Base-by-base conservation (phyloP, 2,797 vertebrate species). In the Sebastes oblongus region DNA sequence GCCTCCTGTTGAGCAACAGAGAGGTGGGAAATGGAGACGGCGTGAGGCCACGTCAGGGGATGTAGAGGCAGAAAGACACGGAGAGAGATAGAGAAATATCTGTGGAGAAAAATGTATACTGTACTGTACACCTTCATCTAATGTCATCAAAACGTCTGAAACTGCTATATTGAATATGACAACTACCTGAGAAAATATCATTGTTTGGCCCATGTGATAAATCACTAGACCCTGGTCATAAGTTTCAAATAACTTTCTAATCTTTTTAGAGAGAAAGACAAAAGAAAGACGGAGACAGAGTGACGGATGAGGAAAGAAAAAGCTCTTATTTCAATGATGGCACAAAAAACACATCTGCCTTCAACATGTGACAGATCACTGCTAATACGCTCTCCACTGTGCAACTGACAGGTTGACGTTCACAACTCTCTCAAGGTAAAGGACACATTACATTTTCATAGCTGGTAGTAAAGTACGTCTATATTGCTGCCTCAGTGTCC, bases 11-110 rank as follows among this genome's bases (percentile, higher is more conserved):
- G 90, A 81, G 85, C 61, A 13, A 66, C 46, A 62, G 67, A 89
- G 74, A 86, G 65, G 69, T 72, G 76, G 86, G 83, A 90, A 85
- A 90, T 86, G 72, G 82, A 86, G 86, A 78, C 32, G 52, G 75
- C 52, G 13, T 72, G 74, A 65, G 79, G 88, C 78, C 71, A 79
- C 72, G 66, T 73, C 74, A 60, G 65, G 55, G 68, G 77, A 80
- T 67, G 72, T 11, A 46, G 46, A 66, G 61, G 66, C 25, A 54
- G 32, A 62, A 29, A 66, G 75, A 55, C 25, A 76, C 14, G 34
- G 24, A 77, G 29, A 30, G 30, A 69, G 30, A 76, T 22, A 71
- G 20, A 81, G 60, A 71, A 60, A 66, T 76, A 56, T 82, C 64
- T 72, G 73, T 73, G 3, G 4, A 54, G 58, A 80, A 6, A 50